A percentile compares a stretch with the other conserved stretches of the same genome.
Conservation (phyloP, 2,888 invertebrate species). For the Tetropium fuscum region DNA sequence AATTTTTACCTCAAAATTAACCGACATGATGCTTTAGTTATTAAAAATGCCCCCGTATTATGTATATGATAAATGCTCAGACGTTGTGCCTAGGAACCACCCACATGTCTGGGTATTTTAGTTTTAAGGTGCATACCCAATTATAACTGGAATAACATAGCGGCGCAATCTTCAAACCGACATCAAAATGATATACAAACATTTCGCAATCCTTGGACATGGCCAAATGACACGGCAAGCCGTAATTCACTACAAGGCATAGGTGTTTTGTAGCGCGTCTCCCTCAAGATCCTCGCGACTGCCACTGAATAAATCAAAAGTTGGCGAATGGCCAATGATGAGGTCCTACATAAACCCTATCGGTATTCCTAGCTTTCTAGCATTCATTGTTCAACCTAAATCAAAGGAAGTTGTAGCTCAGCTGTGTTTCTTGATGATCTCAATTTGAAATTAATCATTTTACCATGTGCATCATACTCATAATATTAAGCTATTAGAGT, state of each 20-base stretch:
- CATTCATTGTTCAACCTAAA: conserved; percentile 27
- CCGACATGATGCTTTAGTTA: no score
- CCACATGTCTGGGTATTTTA: conserved; percentile 50
- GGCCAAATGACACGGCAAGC: conserved; percentile 59
- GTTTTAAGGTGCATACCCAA: conserved; percentile 57
- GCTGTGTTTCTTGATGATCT: no score
- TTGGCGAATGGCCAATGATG: conserved; percentile 55
- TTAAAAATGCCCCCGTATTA: no score
- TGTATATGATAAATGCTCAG: conserved; percentile 17
- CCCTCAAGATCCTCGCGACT: conserved; percentile 59
- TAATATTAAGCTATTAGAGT: no score
- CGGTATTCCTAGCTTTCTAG: conserved; percentile 35
- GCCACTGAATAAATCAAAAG: conserved; percentile 61
- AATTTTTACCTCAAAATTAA: no score
- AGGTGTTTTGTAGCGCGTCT: conserved; percentile 60
- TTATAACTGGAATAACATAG: conserved; percentile 57
- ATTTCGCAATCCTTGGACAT: conserved; percentile 62
- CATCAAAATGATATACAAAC: conserved; percentile 61
- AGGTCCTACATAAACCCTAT: conserved; percentile 40
- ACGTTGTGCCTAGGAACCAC: conserved; percentile 42
- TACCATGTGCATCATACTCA: no score
- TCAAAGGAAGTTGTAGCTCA: neutral
- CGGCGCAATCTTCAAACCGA: conserved; percentile 56
- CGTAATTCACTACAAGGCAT: conserved; percentile 60
- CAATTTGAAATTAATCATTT: no score